These are phyloP conservation scores for Drosophila yooni DNA, from an alignment of 2,888 invertebrate genomes.

Conservation along the genomic window DNA sequence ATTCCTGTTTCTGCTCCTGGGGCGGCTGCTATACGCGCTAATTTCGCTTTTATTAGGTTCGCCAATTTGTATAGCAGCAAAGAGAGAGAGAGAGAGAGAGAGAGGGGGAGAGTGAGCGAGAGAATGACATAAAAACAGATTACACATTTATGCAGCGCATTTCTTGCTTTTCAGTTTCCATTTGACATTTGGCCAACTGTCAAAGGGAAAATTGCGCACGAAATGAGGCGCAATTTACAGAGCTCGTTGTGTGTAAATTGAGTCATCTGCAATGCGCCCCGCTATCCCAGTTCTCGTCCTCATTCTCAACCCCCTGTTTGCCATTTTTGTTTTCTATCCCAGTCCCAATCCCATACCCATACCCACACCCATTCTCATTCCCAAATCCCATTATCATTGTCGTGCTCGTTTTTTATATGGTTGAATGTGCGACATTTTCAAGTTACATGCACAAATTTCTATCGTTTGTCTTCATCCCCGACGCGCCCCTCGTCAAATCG, in stretches of 20 bases:
- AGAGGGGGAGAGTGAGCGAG: not conserved
- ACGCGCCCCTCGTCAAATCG: slow-evolving; percentile 44
- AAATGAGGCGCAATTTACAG: slow-evolving; percentile 80
- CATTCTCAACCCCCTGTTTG: slow-evolving; percentile 19
- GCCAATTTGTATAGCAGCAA: slow-evolving; percentile 50
- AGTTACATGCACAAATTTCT: slow-evolving; percentile 70
- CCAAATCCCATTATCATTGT: slow-evolving; percentile 52
- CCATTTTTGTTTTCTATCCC: slow-evolving; percentile 14
- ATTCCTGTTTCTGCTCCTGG: slow-evolving; percentile 38
- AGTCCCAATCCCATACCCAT: slow-evolving; percentile 14
- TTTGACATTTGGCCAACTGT: slow-evolving; percentile 77
- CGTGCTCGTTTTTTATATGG: slow-evolving; percentile 41
- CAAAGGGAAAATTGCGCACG: slow-evolving; percentile 73
- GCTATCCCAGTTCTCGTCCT: slow-evolving; percentile 28
- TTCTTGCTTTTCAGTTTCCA: slow-evolving; percentile 37
- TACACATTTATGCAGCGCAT: slow-evolving; percentile 43
- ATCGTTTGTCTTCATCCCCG: slow-evolving; percentile 62
- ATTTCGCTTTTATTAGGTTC: slow-evolving; percentile 77
- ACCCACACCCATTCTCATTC: slow-evolving; percentile 10
- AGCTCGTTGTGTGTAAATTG: slow-evolving; percentile 81
- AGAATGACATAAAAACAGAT: slow-evolving; percentile 39
- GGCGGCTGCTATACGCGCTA: slow-evolving; percentile 51
- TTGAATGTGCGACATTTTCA: slow-evolving; percentile 63
- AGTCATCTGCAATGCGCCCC: slow-evolving; percentile 75
- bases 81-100: not conserved